Base-by-base conservation (phyloP, 2,888 invertebrate genomes). In the Heteromurus nitidus region DNA sequence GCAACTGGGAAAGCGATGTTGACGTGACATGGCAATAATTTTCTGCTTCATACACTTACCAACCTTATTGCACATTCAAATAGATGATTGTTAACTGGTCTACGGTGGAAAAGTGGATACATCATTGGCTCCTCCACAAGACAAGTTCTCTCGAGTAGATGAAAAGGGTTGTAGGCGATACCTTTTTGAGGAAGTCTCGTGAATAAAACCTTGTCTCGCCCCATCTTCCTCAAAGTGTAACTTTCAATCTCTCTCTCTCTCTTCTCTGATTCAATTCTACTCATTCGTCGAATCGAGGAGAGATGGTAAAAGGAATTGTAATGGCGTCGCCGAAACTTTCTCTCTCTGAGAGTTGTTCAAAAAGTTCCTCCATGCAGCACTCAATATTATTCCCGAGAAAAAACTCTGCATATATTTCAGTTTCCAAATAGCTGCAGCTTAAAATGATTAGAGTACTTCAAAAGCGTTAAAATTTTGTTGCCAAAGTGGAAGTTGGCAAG, bases 191-290 rank as follows among this genome's bases (percentile, higher is more conserved):
- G 47, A 47, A 11, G 11, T 3, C 47, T 47, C 55, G 22, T 55
- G 26, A 55, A 55, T 55, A 55, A 55, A 55, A 55, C 24, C 26
- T 55, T 55, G 55, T 55, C 55, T 26, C 55, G n/a, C n/a, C n/a
- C n/a, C n/a, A n/a, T n/a, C n/a, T n/a, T n/a, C n/a, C n/a, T 55
- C 55, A 47, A 16, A 47, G n/a, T n/a, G n/a, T n/a, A n/a, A 55
- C 55, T 55, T n/a, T n/a, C n/a, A n/a, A n/a, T n/a, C 55, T 26
- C 26, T 55, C 64, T n/a, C 31, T 16, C 9, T 50, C 64, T 16
- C 64, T 11, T 36, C 42, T 20, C 42, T 20, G 64, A 1, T 11
- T 64, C 62, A 30, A 62, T 62, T 31, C 36, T 36, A 7, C 16
- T 64, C 42, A 62, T n/a, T n/a, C n/a, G n/a, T 55, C 55, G 22